phyloP scores from a whole-genome alignment of 2,888 invertebrate species.

The Eudemis profundana region DNA sequence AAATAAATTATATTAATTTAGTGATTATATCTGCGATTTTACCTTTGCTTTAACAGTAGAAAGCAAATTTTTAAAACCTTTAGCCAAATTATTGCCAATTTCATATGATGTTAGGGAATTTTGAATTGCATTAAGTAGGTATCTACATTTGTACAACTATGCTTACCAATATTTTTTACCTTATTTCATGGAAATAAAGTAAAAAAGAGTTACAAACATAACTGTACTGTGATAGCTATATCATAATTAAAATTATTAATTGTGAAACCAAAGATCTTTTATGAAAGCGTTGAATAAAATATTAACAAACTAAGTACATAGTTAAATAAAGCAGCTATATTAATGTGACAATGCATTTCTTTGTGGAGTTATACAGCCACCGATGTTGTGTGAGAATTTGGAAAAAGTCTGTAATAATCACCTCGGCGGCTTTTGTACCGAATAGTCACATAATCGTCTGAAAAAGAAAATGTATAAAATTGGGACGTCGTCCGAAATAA shows the following conservation, averaged over 20 bases:
- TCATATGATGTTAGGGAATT: conserved; percentile 4
- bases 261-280: conserved; percentile 15
- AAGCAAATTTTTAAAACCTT: conserved; percentile 13
- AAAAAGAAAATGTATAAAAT: conserved; percentile 81
- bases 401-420: conserved; percentile 83
- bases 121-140: conserved; percentile 7
- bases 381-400: conserved; percentile 61
- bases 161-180: no score
- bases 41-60: not conserved
- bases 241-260: not conserved
- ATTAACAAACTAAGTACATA: conserved; percentile 29
- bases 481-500: conserved; percentile 47
- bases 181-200: not conserved
- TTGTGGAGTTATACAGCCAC: conserved; percentile 66
- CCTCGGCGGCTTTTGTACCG: conserved; percentile 96
- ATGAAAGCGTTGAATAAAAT: conserved; percentile 16
- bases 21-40: not conserved
- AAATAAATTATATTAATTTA: not conserved
- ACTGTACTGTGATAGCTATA: conserved; percentile 1
- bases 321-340: conserved; percentile 50
- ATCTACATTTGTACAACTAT: no score
- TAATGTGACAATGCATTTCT: conserved; percentile 47
- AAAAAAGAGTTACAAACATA: not conserved
- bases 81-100: conserved; percentile 11
- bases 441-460: conserved; percentile 97